Base-by-base conservation (phyloP, 1,140 invertebrate species). In the Brachionus koreanus region DNA sequence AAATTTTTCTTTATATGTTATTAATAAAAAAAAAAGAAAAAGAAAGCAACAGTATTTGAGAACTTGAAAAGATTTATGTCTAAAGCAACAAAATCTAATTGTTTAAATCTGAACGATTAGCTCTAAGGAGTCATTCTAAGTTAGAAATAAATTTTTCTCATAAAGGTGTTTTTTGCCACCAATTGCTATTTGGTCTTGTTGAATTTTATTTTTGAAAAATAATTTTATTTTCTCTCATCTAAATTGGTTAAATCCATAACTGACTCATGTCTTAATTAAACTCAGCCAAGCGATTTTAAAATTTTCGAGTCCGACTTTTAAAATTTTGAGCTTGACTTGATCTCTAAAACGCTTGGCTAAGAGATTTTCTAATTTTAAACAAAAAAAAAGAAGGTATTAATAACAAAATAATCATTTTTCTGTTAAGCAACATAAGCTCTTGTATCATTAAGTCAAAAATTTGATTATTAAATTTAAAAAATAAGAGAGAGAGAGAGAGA, bases 341-440 rank as follows among this genome's bases (percentile, higher is more conserved):
- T 5, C 49, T 19, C 19, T 3, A 57, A 57, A 69, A 39, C 37
- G 65, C 33, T 69, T 69, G 65, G 39, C 65, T 69, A 37, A 37
- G 13, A 37, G 5, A 65, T 35, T 23, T 65, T 25, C 6, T 10
- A 33, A 29, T 65, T 65, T 65, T 23, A 65, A 65, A 16, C 25
- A 63, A 3, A 63, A 63, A 35, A 65, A 69, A 39, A 69, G 16
- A 37, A 69, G 10, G 65, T 69, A 69, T 69, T 69, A 69, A 69
- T 69, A 69, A 69, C 65, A 39, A 69, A 69, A 69, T 69, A 69
- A 69, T 69, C 35, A 69, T 37, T 35, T 33, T 7, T n/a, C 65
- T 37, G 65, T 69, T 39, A 69, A 16, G 35, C 65, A 69, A 69
- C 65, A 65, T 69, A 69, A 69, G 37, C 65, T 69, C 37, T 69